Evolutionary conservation across 2,113 vertebrate genomes (phyloP).

Genomic region (Xyrauchen texanus): DNA sequence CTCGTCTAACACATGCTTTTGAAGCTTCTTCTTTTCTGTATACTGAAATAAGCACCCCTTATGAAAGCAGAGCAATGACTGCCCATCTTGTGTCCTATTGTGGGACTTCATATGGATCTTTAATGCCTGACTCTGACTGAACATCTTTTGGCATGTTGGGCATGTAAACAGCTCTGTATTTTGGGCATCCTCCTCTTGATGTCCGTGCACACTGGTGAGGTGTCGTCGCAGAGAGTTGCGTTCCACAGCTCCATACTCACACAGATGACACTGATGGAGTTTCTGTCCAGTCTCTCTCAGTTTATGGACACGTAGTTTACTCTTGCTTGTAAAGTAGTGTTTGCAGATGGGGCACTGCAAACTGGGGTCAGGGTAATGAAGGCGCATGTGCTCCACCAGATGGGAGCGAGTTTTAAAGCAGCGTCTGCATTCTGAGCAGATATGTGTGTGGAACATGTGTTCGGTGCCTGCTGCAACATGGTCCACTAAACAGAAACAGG

Average conservation of each 20-base stretch:
- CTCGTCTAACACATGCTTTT: constrained; percentile 77
- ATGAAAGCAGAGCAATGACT: constrained; percentile 79
- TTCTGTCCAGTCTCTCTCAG: constrained; percentile 87
- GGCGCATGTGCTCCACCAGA: constrained; percentile 87
- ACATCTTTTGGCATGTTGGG: constrained; percentile 83
- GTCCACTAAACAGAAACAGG: constrained; percentile 62
- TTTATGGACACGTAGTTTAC: constrained; percentile 90
- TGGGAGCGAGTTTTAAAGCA: constrained; percentile 97
- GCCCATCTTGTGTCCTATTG: constrained; percentile 63
- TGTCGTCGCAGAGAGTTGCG: constrained; percentile 88
- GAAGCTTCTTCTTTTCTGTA: constrained; percentile 79
- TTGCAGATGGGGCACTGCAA: constrained; percentile 93
- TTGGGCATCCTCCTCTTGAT: constrained; percentile 74
- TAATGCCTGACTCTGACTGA: constrained; percentile 84
- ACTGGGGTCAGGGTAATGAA: constrained; percentile 90
- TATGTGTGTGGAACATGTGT: constrained; percentile 88
- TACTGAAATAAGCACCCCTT: constrained; percentile 76
- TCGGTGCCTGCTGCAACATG: constrained; percentile 76
- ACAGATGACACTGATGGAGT: constrained; percentile 83
- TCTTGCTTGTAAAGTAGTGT: constrained; percentile 93
- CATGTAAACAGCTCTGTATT: constrained; percentile 78
- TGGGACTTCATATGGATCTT: constrained; percentile 93
- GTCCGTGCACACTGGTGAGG: constrained; percentile 80
- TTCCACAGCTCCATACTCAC: constrained; percentile 90
- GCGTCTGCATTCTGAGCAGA: constrained; percentile 90